Percentiles rank a stretch among this genome's conserved stretches.
Conservation (phyloP, 1,140 invertebrate genomes). For the Manduca sexta region DNA sequence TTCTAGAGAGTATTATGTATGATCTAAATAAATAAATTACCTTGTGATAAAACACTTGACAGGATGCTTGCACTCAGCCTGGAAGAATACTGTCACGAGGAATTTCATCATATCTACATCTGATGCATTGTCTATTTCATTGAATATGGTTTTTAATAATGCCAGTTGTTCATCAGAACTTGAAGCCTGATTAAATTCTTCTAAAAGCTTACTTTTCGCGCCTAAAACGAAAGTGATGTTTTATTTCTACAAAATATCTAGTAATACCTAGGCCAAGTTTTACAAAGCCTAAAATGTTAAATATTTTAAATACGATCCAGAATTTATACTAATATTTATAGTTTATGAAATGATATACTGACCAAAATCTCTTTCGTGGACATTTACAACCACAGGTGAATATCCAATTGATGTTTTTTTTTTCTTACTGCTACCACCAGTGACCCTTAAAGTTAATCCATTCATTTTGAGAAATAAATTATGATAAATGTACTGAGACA, state of each 20-base stretch:
- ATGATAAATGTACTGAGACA: conserved; percentile 1
- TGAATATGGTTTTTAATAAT: conserved; percentile 28
- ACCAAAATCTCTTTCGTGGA: conserved; percentile 15
- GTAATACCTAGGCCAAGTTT: too few relatives aligned
- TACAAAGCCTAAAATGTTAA: too few relatives aligned
- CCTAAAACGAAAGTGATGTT: conserved; percentile 16
- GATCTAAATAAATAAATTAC: too few relatives aligned
- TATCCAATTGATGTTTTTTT: conserved; percentile 27
- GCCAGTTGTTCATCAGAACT: conserved; percentile 36
- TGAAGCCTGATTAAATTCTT: conserved; percentile 23
- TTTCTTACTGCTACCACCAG: conserved; percentile 31
- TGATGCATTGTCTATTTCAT: conserved; percentile 6
- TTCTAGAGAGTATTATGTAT: too few relatives aligned
- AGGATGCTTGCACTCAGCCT: conserved; percentile 48
- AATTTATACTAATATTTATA: not conserved
- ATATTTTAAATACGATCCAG: too few relatives aligned
- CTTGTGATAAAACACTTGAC: conserved; percentile 47
- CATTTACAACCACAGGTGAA: conserved; percentile 23
- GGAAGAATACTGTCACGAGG: conserved; percentile 35
- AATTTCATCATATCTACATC: conserved; percentile 26
- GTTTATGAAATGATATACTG: conserved; percentile 3
- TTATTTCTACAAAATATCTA: too few relatives aligned
- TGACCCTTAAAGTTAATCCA: conserved; percentile 41
- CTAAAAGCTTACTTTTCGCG: conserved; percentile 12
- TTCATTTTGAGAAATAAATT: conserved; percentile 28